Conservation (phyloP, 2,797 vertebrate species). For the Falco novaeseelandiae region DNA sequence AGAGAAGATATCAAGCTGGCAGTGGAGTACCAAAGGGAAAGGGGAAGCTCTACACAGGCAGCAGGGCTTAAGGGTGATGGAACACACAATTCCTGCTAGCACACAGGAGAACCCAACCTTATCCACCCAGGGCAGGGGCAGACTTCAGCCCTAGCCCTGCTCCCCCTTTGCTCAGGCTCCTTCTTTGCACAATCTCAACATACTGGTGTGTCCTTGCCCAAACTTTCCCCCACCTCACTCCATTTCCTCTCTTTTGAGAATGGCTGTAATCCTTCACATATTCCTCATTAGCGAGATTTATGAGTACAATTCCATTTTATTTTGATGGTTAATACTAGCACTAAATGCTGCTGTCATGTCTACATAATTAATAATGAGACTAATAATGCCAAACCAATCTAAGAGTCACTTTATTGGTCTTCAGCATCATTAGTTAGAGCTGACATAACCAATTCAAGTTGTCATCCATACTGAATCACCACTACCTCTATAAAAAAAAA, state of each 20-base stretch:
- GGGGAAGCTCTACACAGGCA: background rate
- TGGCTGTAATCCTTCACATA: conserved; percentile 5
- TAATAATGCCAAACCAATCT: conserved; percentile 53
- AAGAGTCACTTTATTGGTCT: conserved; percentile 49
- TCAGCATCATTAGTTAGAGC: conserved; percentile 40
- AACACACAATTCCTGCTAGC: background rate
- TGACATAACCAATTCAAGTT: conserved; percentile 57
- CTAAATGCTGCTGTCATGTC: conserved; percentile 52
- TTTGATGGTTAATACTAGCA: conserved; percentile 57
- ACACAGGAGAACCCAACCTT: background rate
- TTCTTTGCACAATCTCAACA: background rate
- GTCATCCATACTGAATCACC: background rate
- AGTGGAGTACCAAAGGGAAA: background rate
- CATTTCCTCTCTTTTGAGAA: background rate
- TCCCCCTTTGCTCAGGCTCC: background rate
- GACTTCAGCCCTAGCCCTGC: background rate
- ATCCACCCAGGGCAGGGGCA: background rate
- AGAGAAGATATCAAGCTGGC: rapidly evolving
- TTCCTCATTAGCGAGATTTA: conserved; percentile 54
- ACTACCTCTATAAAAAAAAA: background rate
- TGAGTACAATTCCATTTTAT: conserved; percentile 52
- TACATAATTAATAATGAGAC: conserved; percentile 61
- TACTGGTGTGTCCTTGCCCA: background rate
- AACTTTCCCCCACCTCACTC: background rate
- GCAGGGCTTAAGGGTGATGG: background rate